phyloP scores from a whole-genome alignment of 2,113 vertebrate species.

The Tychaedon coryphoeus region DNA sequence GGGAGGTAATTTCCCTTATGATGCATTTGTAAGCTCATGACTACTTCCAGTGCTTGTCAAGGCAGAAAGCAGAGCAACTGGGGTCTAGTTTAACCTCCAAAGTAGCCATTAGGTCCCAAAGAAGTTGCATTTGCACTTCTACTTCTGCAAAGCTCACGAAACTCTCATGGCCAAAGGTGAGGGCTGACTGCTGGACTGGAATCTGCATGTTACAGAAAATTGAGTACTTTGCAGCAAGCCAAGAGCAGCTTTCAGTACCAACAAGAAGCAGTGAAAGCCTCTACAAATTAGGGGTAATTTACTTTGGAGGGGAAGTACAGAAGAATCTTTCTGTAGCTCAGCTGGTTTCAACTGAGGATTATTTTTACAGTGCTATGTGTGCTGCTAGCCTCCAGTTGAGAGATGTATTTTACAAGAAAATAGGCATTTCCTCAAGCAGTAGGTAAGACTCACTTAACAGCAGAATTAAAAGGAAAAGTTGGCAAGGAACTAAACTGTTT shows the following conservation, averaged over 20 bases:
- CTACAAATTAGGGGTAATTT: not conserved
- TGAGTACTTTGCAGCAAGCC: not conserved
- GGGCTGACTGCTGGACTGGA: not conserved
- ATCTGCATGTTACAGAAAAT: not conserved
- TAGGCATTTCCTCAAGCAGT: not conserved
- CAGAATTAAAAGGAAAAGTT: constrained; percentile 1
- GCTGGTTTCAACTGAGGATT: not conserved
- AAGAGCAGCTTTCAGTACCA: not conserved
- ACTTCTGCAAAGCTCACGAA: not conserved
- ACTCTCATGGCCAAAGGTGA: not conserved
- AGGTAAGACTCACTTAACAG: not conserved
- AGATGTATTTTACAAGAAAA: not conserved
- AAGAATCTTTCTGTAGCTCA: constrained; percentile 21
- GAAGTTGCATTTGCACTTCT: not conserved
- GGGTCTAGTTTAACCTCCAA: not conserved
- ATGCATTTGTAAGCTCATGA: not conserved
- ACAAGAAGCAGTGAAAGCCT: not conserved
- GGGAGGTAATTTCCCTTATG: not conserved
- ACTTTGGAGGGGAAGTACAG: not conserved
- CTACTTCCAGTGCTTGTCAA: not conserved
- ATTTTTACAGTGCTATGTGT: not conserved
- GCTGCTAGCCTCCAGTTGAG: not conserved
- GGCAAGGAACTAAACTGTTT: not conserved
- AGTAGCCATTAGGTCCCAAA: not conserved
- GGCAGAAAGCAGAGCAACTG: not conserved